Percentiles rank a stretch among this genome's conserved stretches.
These are phyloP conservation scores for Bathynomus jamesi DNA, from an alignment of 1,140 invertebrate species.

Conservation along the genomic window DNA sequence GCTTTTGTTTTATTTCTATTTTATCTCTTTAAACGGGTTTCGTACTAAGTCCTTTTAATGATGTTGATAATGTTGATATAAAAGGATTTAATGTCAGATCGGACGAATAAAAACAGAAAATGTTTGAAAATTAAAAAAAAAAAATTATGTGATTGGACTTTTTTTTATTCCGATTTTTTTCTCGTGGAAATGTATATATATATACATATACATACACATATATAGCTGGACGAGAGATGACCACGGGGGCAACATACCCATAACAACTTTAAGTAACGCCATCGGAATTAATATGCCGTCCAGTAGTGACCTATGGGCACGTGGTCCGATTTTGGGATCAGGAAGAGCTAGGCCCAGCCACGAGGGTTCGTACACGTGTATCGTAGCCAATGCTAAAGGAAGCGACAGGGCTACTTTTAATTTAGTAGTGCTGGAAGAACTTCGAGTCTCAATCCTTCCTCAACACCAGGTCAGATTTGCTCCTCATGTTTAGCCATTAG, in stretches of 20 bases:
- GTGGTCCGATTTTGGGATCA: constrained; percentile 4
- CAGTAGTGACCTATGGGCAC: constrained; percentile 1
- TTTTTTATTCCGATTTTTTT: not conserved
- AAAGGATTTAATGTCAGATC: too few species aligned
- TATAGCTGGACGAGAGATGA: not conserved
- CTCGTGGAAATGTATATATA: not conserved
- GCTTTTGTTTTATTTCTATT: not conserved
- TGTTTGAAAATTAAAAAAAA: too few species aligned
- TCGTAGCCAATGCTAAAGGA: constrained; percentile 9
- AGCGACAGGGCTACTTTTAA: constrained; percentile 15
- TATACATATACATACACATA: too few species aligned
- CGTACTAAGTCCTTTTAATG: not conserved
- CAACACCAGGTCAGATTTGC: too few species aligned
- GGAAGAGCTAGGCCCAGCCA: not conserved
- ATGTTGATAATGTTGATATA: too few species aligned
- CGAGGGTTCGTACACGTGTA: constrained; percentile 3
- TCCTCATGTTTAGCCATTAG: not conserved
- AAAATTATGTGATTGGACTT: not conserved
- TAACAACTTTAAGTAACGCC: not conserved
- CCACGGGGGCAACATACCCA: not conserved
- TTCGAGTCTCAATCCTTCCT: constrained; percentile 3
- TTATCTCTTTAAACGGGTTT: not conserved
- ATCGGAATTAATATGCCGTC: not conserved
- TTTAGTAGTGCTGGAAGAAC: not conserved
- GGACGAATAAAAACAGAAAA: too few species aligned